These are phyloP conservation scores for Salpingus planirostris DNA, from an alignment of 2,888 invertebrate genomes.

Conservation along the genomic window DNA sequence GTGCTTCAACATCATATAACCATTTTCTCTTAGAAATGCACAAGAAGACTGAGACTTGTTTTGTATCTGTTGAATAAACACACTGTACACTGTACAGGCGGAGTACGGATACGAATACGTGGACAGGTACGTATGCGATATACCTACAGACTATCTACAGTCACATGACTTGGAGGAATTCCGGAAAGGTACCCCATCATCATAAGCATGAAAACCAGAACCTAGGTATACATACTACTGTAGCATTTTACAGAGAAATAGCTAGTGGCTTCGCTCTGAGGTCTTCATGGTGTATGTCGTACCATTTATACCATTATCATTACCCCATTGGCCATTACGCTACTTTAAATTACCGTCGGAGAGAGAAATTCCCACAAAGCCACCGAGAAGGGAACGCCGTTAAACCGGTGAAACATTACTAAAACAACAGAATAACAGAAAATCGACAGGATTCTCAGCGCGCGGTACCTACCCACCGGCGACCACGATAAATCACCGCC, in stretches of 20 bases:
- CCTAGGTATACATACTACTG: not conserved
- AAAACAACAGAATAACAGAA: no score
- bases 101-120: no score
- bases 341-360: slow-evolving; percentile 5
- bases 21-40: slow-evolving; percentile 15
- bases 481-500: slow-evolving; percentile 7
- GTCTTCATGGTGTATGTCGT: slow-evolving; percentile 11
- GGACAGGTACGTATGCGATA: not conserved
- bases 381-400: slow-evolving; percentile 1
- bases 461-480: slow-evolving; percentile 2
- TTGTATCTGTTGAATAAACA: slow-evolving; percentile 6
- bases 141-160: slow-evolving; percentile 8
- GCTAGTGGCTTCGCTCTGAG: no score
- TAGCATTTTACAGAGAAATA: no score
- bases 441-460: no score
- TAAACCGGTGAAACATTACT: not conserved
- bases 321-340: no score
- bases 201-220: not conserved
- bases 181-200: slow-evolving; percentile 4
- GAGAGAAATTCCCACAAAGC: slow-evolving; percentile 9
- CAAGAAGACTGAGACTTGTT: slow-evolving; percentile 14
- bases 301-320: no score
- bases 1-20: slow-evolving; percentile 16
- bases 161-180: no score
- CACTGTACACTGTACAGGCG: no score